phyloP scores from a whole-genome alignment of 2,888 invertebrate species.

The Augiades crinisus region DNA sequence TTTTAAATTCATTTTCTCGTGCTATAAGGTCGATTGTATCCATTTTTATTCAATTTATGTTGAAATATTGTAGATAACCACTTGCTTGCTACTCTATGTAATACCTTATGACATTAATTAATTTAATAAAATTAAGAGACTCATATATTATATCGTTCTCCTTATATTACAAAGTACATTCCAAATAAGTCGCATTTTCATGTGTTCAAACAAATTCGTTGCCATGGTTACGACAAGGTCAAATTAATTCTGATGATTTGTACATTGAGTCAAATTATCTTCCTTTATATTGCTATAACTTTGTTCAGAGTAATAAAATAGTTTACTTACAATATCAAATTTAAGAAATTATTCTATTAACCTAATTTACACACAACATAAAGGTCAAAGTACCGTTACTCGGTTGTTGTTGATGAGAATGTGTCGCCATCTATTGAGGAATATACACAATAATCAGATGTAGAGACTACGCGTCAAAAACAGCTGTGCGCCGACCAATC shows the following conservation, averaged over 20 bases:
- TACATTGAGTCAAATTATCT: slow-evolving; percentile 3
- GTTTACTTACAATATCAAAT: background rate
- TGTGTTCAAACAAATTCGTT: slow-evolving; percentile 43
- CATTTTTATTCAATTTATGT: slow-evolving; percentile 43
- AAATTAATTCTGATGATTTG: background rate
- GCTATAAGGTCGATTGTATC: slow-evolving; percentile 64
- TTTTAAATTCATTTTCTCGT: slow-evolving; percentile 71
- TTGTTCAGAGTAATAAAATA: background rate
- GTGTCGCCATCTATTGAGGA: slow-evolving; percentile 55
- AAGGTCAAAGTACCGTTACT: slow-evolving; percentile 7
- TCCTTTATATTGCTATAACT: background rate
- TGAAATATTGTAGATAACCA: background rate
- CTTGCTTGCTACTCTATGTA: background rate
- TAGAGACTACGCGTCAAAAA: slow-evolving; percentile 59
- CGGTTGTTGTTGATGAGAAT: slow-evolving; percentile 49
- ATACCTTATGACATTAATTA: background rate
- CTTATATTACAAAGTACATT: background rate
- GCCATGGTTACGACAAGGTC: slow-evolving; percentile 46
- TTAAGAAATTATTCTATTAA: background rate
- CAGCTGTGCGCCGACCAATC: slow-evolving; percentile 73
- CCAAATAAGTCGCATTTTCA: slow-evolving; percentile 6
- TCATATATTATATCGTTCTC: background rate
- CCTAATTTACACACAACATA: background rate
- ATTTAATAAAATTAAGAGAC: background rate
- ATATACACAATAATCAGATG: slow-evolving; percentile 25